A percentile compares a stretch with the other conserved stretches of the same genome.
phyloP scores from a whole-genome alignment of 2,113 vertebrate species.

The Morone saxatilis region DNA sequence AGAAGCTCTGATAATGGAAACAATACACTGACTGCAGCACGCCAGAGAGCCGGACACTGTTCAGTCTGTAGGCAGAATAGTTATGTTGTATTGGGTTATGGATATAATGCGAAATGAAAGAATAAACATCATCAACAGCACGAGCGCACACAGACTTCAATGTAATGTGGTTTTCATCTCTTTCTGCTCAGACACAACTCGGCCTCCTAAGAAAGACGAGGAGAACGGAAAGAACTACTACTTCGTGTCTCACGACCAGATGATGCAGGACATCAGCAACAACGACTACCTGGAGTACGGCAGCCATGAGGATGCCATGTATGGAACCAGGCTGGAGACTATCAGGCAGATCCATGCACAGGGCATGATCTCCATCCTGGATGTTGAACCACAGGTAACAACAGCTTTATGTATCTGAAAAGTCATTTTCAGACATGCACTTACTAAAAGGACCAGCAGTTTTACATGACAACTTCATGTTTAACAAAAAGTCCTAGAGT shows the following conservation, averaged over 20 bases:
- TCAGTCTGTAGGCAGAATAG: too few species aligned
- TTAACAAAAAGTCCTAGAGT: too few species aligned
- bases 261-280: constrained; percentile 99
- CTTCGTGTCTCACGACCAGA: constrained; percentile 99
- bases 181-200: constrained; percentile 92
- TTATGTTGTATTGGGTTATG: too few species aligned
- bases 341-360: constrained; percentile 97
- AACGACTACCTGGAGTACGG: constrained; percentile 99
- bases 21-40: too few species aligned
- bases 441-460: neutral
- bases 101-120: too few species aligned
- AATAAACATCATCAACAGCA: too few species aligned
- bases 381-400: constrained; percentile 97
- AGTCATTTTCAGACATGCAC: neutral
- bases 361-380: constrained; percentile 97
- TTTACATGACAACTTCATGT: neutral
- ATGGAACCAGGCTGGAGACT: constrained; percentile 98
- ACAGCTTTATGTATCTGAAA: neutral
- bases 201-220: constrained; percentile 98
- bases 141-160: neutral
- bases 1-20: too few species aligned
- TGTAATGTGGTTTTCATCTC: neutral
- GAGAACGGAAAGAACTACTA: constrained; percentile 99
- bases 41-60: too few species aligned
- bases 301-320: constrained; percentile 99